Evolutionary conservation across 2,113 vertebrate species (phyloP), one percentile per base, ranked within the genome.

Genomic region (Engraulis encrasicolus): DNA sequence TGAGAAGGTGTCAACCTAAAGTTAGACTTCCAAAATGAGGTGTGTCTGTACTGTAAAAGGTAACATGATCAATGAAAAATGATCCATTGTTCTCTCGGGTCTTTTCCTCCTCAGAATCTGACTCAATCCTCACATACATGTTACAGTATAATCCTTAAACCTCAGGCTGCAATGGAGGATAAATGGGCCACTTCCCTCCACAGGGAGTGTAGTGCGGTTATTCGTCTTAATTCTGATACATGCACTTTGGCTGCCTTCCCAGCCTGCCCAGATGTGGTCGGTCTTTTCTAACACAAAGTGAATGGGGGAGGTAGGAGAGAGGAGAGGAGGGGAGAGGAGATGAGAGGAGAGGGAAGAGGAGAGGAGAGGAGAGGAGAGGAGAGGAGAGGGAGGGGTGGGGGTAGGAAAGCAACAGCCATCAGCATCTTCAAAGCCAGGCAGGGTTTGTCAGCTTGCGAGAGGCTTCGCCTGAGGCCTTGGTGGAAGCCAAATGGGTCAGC

Each of bases 151-250:
- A 89, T 82, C 90, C 85, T 86, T 83, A 88, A n/a, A 23, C 58
- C 80, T 50, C 82, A 87, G 78, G 89, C 87, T 89, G 85, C 85
- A 87, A 82, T 85, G n/a, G 54, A 86, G 82, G 88, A 92, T 90
- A 86, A 91, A 94, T 91, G 88, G 49, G 81, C 77, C 82, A 86
- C 91, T 93, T 94, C 92, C 92, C 88, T 54, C 78, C 27, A 78
- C 19, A 83, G 0, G 84, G 86, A 58, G 83, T 9, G n/a, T 86
- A 83, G 85, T 40, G 88, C 49, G 84, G 86, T 90, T 84, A 91
- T 91, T 91, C 81, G 85, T 91, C 88, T 91, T 92, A 84, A 93
- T 91, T 89, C 87, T 89, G 89, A 89, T 88, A 45, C 86, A 82
- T 87, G 91, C 86, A 85, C 66, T 54, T 86, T 88, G 84, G 88